Conservation (phyloP, 2,113 vertebrate species). For the Lycaon pictus region DNA sequence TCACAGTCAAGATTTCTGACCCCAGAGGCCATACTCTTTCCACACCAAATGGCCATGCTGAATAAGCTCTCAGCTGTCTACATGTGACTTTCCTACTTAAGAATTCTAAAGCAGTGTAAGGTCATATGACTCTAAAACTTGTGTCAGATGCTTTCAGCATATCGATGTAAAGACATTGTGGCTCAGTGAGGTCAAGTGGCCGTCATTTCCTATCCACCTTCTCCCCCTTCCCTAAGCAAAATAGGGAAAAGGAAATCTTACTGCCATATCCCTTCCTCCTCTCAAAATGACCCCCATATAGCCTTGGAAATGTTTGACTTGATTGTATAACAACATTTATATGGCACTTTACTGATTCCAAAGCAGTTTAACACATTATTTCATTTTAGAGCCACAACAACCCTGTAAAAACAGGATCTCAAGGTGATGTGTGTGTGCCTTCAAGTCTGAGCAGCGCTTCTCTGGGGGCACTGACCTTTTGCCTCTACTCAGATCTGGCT, state of each 20-base stretch:
- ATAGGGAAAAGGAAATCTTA: constrained; percentile 31
- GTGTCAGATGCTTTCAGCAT: not conserved
- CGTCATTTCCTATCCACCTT: not conserved
- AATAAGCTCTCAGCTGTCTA: constrained; percentile 54
- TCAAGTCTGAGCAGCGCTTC: not conserved
- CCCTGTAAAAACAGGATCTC: not conserved
- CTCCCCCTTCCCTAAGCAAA: not conserved
- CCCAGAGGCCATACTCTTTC: constrained; percentile 27
- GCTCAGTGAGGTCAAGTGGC: constrained; percentile 26
- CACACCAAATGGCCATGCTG: constrained; percentile 48
- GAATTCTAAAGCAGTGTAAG: constrained; percentile 53
- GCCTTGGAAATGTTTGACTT: constrained; percentile 36
- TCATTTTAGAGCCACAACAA: not conserved
- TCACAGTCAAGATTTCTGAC: constrained; percentile 47
- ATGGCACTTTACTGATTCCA: not conserved
- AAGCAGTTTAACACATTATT: not conserved
- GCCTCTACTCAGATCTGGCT: not conserved
- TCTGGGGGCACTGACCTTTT: not conserved
- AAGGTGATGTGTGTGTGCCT: not conserved
- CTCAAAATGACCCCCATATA: not conserved
- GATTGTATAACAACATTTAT: not conserved
- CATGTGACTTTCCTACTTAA: constrained; percentile 51
- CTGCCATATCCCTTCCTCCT: not conserved
- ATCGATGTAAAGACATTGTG: not conserved
- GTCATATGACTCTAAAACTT: constrained; percentile 40